Percentiles rank a stretch among this genome's conserved stretches.
phyloP scores from a whole-genome alignment of 2,888 invertebrate genomes.

The Ennomos erosarius region DNA sequence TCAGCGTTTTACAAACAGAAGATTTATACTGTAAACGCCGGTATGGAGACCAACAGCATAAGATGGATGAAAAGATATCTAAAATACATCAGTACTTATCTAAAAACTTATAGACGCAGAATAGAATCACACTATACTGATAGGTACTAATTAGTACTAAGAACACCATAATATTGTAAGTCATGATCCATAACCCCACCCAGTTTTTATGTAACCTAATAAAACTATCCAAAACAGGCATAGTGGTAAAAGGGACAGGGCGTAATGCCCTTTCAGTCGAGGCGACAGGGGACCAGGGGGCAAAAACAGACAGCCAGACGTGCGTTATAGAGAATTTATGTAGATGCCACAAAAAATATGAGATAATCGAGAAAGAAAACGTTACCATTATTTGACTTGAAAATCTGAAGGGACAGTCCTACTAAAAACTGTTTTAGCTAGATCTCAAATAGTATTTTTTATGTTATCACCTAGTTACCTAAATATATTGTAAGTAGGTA shows the following conservation, averaged over 20 bases:
- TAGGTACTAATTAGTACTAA: too few relatives aligned
- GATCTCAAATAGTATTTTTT: too few relatives aligned
- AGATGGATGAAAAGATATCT: too few relatives aligned
- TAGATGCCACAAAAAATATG: constrained; percentile 24
- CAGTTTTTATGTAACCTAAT: constrained; percentile 10
- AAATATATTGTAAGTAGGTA: too few relatives aligned
- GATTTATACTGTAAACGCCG: too few relatives aligned
- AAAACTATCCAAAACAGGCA: constrained; percentile 23
- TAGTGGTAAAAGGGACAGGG: constrained; percentile 25
- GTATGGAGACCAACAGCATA: too few relatives aligned
- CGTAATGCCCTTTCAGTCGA: constrained; percentile 29
- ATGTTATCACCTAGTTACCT: too few relatives aligned
- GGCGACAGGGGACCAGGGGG: constrained; percentile 30
- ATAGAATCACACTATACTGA: too few relatives aligned
- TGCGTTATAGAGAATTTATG: constrained; percentile 32
- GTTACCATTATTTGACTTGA: constrained; percentile 3
- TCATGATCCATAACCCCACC: constrained; percentile 5
- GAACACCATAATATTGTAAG: neutral
- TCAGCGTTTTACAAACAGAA: too few relatives aligned
- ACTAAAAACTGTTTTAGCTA: neutral
- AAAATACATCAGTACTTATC: too few relatives aligned
- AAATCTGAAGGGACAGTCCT: neutral
- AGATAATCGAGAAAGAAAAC: constrained; percentile 5
- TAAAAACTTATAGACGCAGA: too few relatives aligned
- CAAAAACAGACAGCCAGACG: constrained; percentile 38